Evolutionary conservation across 2,797 vertebrate species (phyloP).

Genomic region (Paramormyrops hopkinsi): DNA sequence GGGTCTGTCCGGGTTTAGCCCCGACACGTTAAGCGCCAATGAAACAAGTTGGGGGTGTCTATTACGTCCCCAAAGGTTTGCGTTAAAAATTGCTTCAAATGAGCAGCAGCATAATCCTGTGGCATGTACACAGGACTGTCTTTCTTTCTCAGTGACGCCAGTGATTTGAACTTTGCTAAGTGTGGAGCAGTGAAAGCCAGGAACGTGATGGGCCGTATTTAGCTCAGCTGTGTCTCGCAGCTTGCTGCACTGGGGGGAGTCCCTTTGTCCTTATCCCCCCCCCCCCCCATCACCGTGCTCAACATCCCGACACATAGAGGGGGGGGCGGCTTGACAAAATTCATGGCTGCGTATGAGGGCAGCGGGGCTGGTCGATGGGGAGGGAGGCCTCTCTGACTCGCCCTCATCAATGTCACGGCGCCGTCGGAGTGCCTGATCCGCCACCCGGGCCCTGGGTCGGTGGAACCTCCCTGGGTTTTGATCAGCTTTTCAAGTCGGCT

Average conservation of each 20-base stretch:
- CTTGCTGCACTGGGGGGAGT: not conserved
- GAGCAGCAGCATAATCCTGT: not conserved
- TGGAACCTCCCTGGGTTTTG: conserved; percentile 47
- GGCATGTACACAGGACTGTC: not conserved
- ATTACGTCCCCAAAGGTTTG: not conserved
- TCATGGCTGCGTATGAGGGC: not conserved
- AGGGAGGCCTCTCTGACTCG: not conserved
- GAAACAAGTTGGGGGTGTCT: not conserved
- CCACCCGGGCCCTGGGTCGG: conserved; percentile 35
- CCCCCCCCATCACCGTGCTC: not conserved
- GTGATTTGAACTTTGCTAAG: not conserved
- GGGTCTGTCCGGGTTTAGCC: not conserved
- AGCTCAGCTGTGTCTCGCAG: not conserved
- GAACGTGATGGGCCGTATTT: not conserved
- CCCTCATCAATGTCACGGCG: conserved; percentile 52
- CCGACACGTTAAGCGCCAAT: not conserved
- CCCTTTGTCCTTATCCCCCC: not conserved
- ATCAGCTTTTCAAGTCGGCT: conserved; percentile 59
- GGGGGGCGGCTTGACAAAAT: not conserved
- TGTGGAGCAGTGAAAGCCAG: not conserved
- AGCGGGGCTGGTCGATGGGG: not conserved
- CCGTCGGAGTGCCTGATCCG: conserved; percentile 50
- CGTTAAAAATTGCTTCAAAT: not conserved
- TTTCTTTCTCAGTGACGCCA: not conserved
- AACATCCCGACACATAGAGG: not conserved